Base-by-base conservation (phyloP, 2,113 vertebrate species). In the Patagioenas fasciata region DNA sequence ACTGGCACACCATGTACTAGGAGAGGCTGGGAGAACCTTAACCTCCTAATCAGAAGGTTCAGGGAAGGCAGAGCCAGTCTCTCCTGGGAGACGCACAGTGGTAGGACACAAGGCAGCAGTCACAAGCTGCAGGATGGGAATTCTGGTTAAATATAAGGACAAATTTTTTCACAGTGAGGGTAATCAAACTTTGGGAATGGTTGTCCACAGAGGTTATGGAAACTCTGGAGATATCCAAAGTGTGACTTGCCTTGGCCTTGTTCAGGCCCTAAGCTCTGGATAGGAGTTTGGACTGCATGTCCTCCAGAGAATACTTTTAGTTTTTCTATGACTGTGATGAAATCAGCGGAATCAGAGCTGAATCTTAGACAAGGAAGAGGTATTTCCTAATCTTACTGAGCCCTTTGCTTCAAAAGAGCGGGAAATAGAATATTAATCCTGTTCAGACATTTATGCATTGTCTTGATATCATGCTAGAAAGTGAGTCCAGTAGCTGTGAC, bases 1-100 rank as follows among this genome's bases (percentile, higher is more conserved):
- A 36, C 10, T 23, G 40, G 8, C 18, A 57, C 53, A 53, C 14
- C 3, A 7, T 1, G 8, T 24, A 21, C 31, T 9, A 74, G 36
- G 9, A 77, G 18, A 53, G 28, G 11, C 23, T 36, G 31, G 8
- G 24, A 25, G 40, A 66, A 15, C 13, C 53, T 61, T 40, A 66
- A 0, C 17, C 26, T 48, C 15, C 7, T 15, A 56, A 61, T 44
- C 0, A 0, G 5, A 65, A 11, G 11, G 11, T 26, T 23, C 10
- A 42, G n/a, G 11, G 60, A 70, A 64, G 32, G 34, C 54, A 74
- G 40, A 85, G 15, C 26, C 25, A 17, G 29, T 10, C 11, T 53
- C 19, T 57, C 15, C 70, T 34, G 65, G 21, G 77, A 72, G 34
- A 5, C 29, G 17, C 11, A 23, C 26, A 14, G 14, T 4, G 56